phyloP scores from a whole-genome alignment of 2,113 vertebrate species.

The Mus spicilegus region DNA sequence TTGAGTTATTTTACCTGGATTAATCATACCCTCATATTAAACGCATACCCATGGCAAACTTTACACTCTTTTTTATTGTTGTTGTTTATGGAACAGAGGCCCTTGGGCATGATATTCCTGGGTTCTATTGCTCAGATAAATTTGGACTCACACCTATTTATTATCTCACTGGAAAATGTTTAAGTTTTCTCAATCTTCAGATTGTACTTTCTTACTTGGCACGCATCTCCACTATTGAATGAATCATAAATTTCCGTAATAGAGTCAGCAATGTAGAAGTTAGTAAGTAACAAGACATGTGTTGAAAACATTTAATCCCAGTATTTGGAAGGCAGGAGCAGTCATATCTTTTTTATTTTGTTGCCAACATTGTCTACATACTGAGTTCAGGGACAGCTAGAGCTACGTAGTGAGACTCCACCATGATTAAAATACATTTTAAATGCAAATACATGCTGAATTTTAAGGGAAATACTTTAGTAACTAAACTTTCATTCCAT shows the following conservation, averaged over 20 bases:
- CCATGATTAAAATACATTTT: no score
- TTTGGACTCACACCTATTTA: background rate
- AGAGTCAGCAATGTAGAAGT: no score
- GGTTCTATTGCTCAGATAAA: background rate
- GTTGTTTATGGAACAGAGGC: background rate
- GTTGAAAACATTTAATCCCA: no score
- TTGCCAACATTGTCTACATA: no score
- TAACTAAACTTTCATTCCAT: background rate
- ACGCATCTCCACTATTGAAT: background rate
- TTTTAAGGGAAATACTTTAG: background rate
- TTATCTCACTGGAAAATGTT: background rate
- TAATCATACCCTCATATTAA: background rate
- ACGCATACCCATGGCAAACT: no score
- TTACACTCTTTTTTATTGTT: no score
- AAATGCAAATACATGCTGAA: background rate
- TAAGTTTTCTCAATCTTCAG: background rate
- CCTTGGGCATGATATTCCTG: background rate
- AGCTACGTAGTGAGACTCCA: no score
- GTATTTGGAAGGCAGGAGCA: no score
- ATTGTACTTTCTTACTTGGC: background rate
- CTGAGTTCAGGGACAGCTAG: no score
- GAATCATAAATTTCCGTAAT: background rate
- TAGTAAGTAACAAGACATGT: no score
- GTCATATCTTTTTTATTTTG: no score
- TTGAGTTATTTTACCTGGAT: background rate